These are phyloP conservation scores for Drosophila cracens DNA, from an alignment of 2,888 invertebrate species.

Conservation along the genomic window DNA sequence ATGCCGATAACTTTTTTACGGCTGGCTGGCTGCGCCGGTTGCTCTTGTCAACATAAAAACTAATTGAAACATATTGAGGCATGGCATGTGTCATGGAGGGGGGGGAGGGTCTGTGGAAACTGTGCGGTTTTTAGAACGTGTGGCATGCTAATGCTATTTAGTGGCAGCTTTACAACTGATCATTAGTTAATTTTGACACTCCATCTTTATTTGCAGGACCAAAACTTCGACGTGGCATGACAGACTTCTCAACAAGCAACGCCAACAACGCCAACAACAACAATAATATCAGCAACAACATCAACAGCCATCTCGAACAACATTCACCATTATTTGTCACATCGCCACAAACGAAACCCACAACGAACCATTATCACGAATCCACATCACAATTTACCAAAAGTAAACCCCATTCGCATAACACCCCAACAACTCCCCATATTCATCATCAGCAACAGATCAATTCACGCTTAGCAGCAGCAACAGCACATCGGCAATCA, in stretches of 20 bases:
- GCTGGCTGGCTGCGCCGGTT: not conserved
- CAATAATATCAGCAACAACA: slow-evolving; percentile 82
- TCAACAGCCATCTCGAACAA: slow-evolving; percentile 83
- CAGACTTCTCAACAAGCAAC: slow-evolving; percentile 85
- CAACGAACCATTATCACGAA: slow-evolving; percentile 41
- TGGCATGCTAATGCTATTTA: slow-evolving; percentile 64
- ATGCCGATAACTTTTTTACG: slow-evolving; percentile 55
- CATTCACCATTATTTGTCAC: slow-evolving; percentile 74
- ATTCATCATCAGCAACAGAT: slow-evolving; percentile 40
- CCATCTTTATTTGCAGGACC: slow-evolving; percentile 75
- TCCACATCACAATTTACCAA: slow-evolving; percentile 30
- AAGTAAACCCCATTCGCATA: slow-evolving; percentile 53
- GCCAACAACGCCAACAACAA: slow-evolving; percentile 61
- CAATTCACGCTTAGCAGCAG: slow-evolving; percentile 50
- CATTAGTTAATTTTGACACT: slow-evolving; percentile 19
- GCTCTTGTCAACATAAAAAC: slow-evolving; percentile 59
- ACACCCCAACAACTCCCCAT: not conserved
- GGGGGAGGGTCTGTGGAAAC: slow-evolving; percentile 11
- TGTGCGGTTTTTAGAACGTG: slow-evolving; percentile 48
- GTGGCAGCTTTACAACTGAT: slow-evolving; percentile 38
- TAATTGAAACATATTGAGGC: slow-evolving; percentile 68
- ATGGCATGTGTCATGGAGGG: not conserved
- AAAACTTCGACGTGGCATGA: slow-evolving; percentile 85
- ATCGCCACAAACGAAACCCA: slow-evolving; percentile 83
- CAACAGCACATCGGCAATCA: slow-evolving; percentile 48